Evolutionary conservation across 2,113 vertebrate genomes (phyloP).

Genomic region (Cromileptes altivelis): DNA sequence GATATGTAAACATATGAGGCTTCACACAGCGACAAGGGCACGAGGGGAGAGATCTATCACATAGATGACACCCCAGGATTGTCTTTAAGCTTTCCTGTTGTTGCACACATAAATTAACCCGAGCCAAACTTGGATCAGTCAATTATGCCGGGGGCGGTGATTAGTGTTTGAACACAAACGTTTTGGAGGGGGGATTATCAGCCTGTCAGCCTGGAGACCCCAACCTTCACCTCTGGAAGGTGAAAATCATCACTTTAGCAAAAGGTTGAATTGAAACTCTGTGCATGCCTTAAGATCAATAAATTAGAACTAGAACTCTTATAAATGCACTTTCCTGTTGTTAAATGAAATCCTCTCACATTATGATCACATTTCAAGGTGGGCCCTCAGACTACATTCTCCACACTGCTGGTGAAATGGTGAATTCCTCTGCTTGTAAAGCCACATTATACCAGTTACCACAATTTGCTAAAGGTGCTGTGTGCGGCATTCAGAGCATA

Average conservation of each 20-base stretch:
- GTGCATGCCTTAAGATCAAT: conserved; percentile 8
- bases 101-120: conserved; percentile 83
- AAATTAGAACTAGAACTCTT: neutral
- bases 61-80: conserved; percentile 77
- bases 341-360: conserved; percentile 9
- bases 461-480: neutral
- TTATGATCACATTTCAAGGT: conserved; percentile 18
- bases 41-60: conserved; percentile 71
- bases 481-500: no score
- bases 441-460: neutral
- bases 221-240: conserved; percentile 80
- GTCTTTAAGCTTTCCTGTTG: conserved; percentile 80
- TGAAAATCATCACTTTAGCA: conserved; percentile 52
- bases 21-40: conserved; percentile 67
- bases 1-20: conserved; percentile 70
- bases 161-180: conserved; percentile 83
- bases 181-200: conserved; percentile 79
- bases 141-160: conserved; percentile 77
- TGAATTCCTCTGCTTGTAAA: neutral
- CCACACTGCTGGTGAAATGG: neutral
- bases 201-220: conserved; percentile 73
- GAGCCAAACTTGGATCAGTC: conserved; percentile 75
- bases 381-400: neutral
- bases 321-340: conserved; percentile 23
- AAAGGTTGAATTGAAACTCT: conserved; percentile 41